A percentile compares a stretch with the other conserved stretches of the same genome.
phyloP scores from a whole-genome alignment of 2,113 vertebrate genomes.

The Pristiophorus japonicus region DNA sequence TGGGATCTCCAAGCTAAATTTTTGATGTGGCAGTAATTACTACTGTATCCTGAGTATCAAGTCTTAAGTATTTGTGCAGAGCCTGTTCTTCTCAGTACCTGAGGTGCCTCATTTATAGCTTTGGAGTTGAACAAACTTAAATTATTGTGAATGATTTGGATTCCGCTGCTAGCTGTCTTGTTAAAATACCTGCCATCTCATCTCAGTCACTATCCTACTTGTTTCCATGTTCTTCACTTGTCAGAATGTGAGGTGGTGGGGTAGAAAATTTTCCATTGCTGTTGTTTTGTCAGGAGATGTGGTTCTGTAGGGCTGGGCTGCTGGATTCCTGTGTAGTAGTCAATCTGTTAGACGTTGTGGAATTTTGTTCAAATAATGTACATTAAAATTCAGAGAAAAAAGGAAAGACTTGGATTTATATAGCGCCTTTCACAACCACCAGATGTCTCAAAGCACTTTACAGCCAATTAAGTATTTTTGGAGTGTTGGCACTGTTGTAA shows the following conservation, averaged over 20 bases:
- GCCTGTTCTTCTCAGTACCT: neutral
- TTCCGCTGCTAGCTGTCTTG: neutral
- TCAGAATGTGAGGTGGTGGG: too few species aligned
- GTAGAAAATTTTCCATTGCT: neutral
- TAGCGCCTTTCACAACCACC: too few species aligned
- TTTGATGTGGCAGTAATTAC: neutral
- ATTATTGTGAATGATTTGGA: neutral
- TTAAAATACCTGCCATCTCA: neutral
- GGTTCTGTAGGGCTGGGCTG: neutral
- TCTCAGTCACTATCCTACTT: neutral
- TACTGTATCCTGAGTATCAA: neutral
- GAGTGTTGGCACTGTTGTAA: too few species aligned
- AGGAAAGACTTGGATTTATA: too few species aligned
- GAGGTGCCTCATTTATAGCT: neutral
- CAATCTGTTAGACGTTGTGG: neutral
- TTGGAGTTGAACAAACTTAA: neutral
- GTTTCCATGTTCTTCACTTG: neutral
- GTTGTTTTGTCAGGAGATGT: neutral
- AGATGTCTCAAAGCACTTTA: too few species aligned
- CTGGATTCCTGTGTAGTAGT: neutral
- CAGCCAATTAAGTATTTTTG: too few species aligned
- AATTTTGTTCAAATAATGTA: neutral
- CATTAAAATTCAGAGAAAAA: neutral
- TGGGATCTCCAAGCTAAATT: neutral
- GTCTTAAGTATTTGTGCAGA: neutral